Evolutionary conservation across 2,113 vertebrate species (phyloP).

Genomic region (Tricholaema leucomelas): DNA sequence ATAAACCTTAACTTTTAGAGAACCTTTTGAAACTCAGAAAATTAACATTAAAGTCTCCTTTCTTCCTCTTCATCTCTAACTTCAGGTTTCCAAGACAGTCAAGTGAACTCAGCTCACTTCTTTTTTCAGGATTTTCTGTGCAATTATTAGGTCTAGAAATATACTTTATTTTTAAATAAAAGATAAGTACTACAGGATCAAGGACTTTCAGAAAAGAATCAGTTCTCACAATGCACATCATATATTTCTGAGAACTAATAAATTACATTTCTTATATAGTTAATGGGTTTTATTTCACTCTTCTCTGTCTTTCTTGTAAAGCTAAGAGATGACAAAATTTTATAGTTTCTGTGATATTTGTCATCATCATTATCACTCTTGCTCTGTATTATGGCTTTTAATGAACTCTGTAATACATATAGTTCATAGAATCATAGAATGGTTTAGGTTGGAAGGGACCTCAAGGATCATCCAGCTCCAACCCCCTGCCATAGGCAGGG

Average conservation of each 20-base stretch:
- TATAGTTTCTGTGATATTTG: neutral
- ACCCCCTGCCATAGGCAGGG: too few species aligned
- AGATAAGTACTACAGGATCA: neutral
- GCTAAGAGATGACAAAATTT: neutral
- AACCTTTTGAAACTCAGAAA: neutral
- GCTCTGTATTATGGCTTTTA: neutral
- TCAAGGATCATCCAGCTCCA: too few species aligned
- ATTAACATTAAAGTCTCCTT: neutral
- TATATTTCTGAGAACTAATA: neutral
- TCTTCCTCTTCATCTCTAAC: neutral
- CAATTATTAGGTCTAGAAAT: neutral
- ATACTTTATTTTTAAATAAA: neutral
- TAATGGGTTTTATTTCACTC: neutral
- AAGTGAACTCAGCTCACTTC: neutral
- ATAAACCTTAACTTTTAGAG: neutral
- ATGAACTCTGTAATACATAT: neutral
- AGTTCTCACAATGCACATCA: neutral
- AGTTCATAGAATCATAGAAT: too few species aligned
- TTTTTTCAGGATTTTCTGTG: neutral
- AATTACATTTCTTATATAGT: neutral
- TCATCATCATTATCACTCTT: neutral
- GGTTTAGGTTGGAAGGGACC: too few species aligned
- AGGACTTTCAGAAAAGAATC: neutral
- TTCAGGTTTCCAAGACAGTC: neutral
- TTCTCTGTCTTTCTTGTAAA: neutral